A percentile compares a stretch with the other conserved stretches of the same genome.
Conservation (phyloP, 2,888 invertebrate genomes). For the Eumerus sabulonum region DNA sequence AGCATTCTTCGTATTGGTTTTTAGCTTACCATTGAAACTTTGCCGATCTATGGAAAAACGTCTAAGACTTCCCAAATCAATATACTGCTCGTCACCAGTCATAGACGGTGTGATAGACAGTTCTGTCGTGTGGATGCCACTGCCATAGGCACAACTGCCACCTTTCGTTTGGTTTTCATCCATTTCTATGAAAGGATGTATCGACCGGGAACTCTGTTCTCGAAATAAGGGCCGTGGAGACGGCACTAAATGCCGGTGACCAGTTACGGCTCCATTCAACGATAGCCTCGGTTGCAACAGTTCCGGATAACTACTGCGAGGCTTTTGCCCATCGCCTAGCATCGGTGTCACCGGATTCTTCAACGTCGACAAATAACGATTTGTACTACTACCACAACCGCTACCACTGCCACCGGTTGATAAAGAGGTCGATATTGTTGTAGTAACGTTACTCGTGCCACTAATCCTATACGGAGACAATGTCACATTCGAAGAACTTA, state of each 20-base stretch:
- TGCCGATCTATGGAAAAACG: slow-evolving; percentile 78
- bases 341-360: slow-evolving; percentile 63
- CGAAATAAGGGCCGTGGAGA: slow-evolving; percentile 76
- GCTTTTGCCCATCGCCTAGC: slow-evolving; percentile 69
- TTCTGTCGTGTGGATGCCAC: slow-evolving; percentile 76
- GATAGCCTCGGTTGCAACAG: slow-evolving; percentile 78
- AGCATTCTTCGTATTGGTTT: not conserved
- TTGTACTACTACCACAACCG: slow-evolving; percentile 35
- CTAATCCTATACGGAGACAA: slow-evolving; percentile 52
- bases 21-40: slow-evolving; percentile 77
- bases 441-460: slow-evolving; percentile 35
- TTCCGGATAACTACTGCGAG: slow-evolving; percentile 75
- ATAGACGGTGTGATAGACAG: slow-evolving; percentile 77
- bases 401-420: slow-evolving; percentile 39
- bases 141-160: slow-evolving; percentile 63
- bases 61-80: slow-evolving; percentile 77
- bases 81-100: slow-evolving; percentile 76
- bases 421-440: slow-evolving; percentile 56
- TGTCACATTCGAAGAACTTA: slow-evolving; percentile 62
- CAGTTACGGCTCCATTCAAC: slow-evolving; percentile 74
- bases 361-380: slow-evolving; percentile 50
- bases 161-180: slow-evolving; percentile 45
- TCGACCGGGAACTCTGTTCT: slow-evolving; percentile 77
- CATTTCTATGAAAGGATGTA: slow-evolving; percentile 74
- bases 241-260: slow-evolving; percentile 76